These are phyloP conservation scores for Andinoacara biseriatus DNA, from an alignment of 2,113 vertebrate genomes.

Conservation along the genomic window DNA sequence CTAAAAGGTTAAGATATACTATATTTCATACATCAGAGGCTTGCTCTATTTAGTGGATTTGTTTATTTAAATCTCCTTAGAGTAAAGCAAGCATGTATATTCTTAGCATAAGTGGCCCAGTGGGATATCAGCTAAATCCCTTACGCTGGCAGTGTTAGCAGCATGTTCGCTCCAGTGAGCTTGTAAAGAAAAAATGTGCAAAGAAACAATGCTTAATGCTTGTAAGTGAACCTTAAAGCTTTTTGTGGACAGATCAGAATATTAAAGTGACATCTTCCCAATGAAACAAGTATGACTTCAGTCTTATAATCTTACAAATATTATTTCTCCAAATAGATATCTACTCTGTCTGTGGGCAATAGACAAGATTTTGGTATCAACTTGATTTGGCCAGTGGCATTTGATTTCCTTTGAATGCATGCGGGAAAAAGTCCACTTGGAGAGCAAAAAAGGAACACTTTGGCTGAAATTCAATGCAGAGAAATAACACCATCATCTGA, in stretches of 20 bases:
- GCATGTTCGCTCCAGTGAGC: background rate
- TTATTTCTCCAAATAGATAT: background rate
- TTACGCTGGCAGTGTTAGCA: slow-evolving; percentile 29
- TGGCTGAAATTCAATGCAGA: background rate
- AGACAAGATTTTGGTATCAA: background rate
- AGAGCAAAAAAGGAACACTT: background rate
- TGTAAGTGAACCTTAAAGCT: slow-evolving; percentile 1
- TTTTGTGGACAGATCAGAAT: background rate
- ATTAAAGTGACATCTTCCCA: background rate
- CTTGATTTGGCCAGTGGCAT: background rate
- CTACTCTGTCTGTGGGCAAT: background rate
- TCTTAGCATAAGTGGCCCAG: slow-evolving; percentile 55
- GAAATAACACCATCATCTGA: background rate
- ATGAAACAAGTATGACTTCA: background rate
- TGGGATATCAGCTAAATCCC: slow-evolving; percentile 58
- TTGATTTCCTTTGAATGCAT: background rate
- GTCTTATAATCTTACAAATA: slow-evolving; percentile 1
- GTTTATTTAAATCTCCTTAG: slow-evolving; percentile 46
- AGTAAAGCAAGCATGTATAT: slow-evolving; percentile 44
- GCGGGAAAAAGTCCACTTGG: background rate
- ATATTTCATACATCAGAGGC: slow-evolving; percentile 4
- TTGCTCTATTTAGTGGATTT: slow-evolving; percentile 29
- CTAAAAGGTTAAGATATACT: slow-evolving; percentile 1
- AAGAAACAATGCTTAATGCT: slow-evolving; percentile 17
- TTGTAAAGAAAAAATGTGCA: slow-evolving; percentile 20